Percentiles rank a stretch among this genome's conserved stretches.
These are phyloP conservation scores for Brachypodius melanocephalos DNA, from an alignment of 2,113 vertebrate genomes.

Conservation along the genomic window DNA sequence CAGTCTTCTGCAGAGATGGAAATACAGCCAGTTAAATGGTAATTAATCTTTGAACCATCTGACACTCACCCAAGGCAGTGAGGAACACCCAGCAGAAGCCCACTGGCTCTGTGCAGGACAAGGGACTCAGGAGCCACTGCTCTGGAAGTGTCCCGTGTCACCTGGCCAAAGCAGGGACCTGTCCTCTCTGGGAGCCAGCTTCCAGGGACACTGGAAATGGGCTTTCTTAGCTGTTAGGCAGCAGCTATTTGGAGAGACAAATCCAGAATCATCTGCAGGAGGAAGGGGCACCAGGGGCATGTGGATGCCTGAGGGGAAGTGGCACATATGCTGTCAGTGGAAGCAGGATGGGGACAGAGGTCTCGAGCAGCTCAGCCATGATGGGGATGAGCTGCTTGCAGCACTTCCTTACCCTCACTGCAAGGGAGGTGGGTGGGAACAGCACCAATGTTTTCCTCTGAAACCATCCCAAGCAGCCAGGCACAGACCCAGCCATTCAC, in stretches of 20 bases:
- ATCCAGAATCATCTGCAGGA: background rate
- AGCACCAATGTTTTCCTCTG: accelerated
- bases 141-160: background rate
- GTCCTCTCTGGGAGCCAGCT: background rate
- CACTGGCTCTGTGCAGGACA: background rate
- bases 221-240: background rate
- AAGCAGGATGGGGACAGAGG: background rate
- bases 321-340: background rate
- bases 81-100: background rate
- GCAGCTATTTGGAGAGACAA: background rate
- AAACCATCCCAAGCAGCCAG: background rate
- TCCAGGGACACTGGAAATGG: background rate
- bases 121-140: background rate
- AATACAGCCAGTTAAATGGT: background rate
- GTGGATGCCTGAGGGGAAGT: accelerated
- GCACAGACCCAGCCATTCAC: background rate
- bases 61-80: background rate
- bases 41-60: constrained; percentile 49
- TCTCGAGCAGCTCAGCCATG: accelerated
- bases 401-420: accelerated
- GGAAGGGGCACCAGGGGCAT: background rate
- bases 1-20: background rate
- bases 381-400: background rate
- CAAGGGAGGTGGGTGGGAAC: accelerated
- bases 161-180: background rate